Percentiles rank a stretch among this genome's conserved stretches.
These are phyloP conservation scores for Drosophila tripunctata DNA, from an alignment of 2,888 invertebrate species.

Conservation along the genomic window DNA sequence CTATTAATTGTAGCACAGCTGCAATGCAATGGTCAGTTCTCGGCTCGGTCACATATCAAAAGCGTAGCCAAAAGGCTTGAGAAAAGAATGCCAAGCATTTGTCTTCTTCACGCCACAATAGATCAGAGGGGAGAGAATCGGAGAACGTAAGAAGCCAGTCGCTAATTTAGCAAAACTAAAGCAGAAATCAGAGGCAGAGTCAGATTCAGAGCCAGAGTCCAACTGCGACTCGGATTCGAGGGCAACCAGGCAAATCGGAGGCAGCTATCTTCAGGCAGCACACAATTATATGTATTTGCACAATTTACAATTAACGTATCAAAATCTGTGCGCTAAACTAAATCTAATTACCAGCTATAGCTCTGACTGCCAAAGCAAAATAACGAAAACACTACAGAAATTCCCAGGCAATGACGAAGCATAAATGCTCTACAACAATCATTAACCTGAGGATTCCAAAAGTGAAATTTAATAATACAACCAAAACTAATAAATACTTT, in stretches of 20 bases:
- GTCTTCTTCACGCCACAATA: constrained; percentile 71
- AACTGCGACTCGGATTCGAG: constrained; percentile 10
- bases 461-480: background rate
- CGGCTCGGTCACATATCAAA: constrained; percentile 68
- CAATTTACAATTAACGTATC: constrained; percentile 78
- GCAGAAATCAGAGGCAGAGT: constrained; percentile 31
- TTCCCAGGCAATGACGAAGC: constrained; percentile 19
- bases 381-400: constrained; percentile 9
- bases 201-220: constrained; percentile 9
- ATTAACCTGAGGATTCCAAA: background rate
- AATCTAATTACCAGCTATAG: constrained; percentile 70
- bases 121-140: constrained; percentile 12
- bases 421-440: constrained; percentile 29
- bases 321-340: constrained; percentile 74
- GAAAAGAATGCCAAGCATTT: constrained; percentile 73
- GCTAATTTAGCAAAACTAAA: constrained; percentile 75
- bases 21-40: constrained; percentile 36
- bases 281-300: constrained; percentile 75
- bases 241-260: constrained; percentile 63
- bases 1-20: constrained; percentile 63
- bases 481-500: background rate
- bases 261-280: constrained; percentile 42
- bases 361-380: constrained; percentile 17
- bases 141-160: constrained; percentile 20
- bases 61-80: constrained; percentile 77